These are phyloP conservation scores for Himalopsyche anomala DNA, from an alignment of 2,888 invertebrate species.

Conservation along the genomic window DNA sequence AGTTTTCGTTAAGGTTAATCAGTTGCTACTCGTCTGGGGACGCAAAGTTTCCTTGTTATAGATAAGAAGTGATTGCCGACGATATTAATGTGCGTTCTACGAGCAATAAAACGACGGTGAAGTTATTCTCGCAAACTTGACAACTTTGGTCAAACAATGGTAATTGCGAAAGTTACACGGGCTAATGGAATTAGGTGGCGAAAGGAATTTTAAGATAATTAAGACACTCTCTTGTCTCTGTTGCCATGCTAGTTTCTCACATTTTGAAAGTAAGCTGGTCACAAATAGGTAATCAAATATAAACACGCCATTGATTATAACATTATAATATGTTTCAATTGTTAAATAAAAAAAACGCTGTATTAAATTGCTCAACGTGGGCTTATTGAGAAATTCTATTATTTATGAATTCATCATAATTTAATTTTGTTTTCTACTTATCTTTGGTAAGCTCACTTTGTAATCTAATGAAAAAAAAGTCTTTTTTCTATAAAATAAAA, in stretches of 20 bases:
- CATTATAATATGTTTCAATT: too few relatives aligned
- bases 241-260: conserved; percentile 67
- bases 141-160: conserved; percentile 56
- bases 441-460: too few relatives aligned
- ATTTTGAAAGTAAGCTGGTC: too few relatives aligned
- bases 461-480: too few relatives aligned
- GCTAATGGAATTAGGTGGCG: conserved; percentile 64
- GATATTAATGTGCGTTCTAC: conserved; percentile 48
- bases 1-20: neutral
- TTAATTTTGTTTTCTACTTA: too few relatives aligned
- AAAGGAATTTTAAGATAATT: conserved; percentile 49
- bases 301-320: too few relatives aligned
- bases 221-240: conserved; percentile 63
- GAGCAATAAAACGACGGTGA: conserved; percentile 41
- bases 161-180: conserved; percentile 64
- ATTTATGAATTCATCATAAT: too few relatives aligned
- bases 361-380: too few relatives aligned
- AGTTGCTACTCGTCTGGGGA: neutral
- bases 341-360: too few relatives aligned
- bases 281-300: too few relatives aligned
- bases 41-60: conserved; percentile 45
- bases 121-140: conserved; percentile 45
- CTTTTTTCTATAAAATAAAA: too few relatives aligned
- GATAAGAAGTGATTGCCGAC: conserved; percentile 42
- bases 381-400: too few relatives aligned